Conservation (phyloP, 2,888 invertebrate species). For the Spodoptera exigua region DNA sequence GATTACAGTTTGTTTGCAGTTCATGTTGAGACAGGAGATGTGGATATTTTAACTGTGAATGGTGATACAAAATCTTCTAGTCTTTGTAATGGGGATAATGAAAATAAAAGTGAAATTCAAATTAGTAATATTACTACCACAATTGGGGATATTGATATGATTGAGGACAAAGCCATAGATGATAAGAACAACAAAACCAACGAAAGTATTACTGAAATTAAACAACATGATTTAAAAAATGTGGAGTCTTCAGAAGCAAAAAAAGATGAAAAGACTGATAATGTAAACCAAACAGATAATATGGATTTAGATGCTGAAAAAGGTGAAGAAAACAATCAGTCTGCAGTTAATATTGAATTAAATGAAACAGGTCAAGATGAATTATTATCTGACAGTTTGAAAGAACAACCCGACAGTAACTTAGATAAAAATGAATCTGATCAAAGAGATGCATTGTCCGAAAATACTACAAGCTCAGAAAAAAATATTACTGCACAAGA, state of each 20-base stretch:
- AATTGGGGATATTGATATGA: slow-evolving; percentile 26
- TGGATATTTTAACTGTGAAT: slow-evolving; percentile 65
- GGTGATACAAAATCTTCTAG: slow-evolving; percentile 37
- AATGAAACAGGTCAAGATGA: slow-evolving; percentile 8
- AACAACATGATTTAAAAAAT: slow-evolving; percentile 9
- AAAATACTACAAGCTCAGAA: slow-evolving; percentile 4
- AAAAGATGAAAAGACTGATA: slow-evolving; percentile 5
- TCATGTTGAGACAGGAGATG: slow-evolving; percentile 68
- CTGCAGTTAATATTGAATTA: slow-evolving; percentile 14
- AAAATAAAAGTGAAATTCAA: slow-evolving; percentile 9
- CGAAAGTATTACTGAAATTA: slow-evolving; percentile 11
- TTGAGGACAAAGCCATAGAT: slow-evolving; percentile 7
- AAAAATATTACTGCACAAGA: slow-evolving; percentile 4
- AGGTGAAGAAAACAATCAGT: slow-evolving; percentile 13
- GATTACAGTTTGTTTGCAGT: slow-evolving; percentile 90
- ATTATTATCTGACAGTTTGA: background rate
- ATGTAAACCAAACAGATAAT: background rate
- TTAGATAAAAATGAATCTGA: slow-evolving; percentile 5
- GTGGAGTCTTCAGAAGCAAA: slow-evolving; percentile 17
- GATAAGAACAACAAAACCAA: background rate
- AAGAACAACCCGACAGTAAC: slow-evolving; percentile 8
- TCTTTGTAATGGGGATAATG: slow-evolving; percentile 53
- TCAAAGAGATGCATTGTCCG: slow-evolving; percentile 1
- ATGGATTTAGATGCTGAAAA: slow-evolving; percentile 18
- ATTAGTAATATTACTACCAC: background rate